phyloP scores from a whole-genome alignment of 2,888 invertebrate genomes.

The Dasypogon diadema region DNA sequence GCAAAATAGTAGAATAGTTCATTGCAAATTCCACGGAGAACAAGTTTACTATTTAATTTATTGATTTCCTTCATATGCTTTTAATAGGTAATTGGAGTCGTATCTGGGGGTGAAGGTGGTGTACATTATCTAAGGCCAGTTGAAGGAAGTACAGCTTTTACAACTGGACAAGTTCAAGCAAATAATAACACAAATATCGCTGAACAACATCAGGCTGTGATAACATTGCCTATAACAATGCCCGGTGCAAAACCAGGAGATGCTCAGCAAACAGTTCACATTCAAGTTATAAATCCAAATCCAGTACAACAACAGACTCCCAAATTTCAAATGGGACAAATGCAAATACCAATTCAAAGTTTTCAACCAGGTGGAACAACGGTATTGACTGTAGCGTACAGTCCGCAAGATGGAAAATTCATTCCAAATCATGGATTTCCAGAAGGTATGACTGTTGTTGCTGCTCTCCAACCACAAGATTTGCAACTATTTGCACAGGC shows the following conservation, averaged over 20 bases:
- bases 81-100: slow-evolving; percentile 76
- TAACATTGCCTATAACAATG: slow-evolving; percentile 83
- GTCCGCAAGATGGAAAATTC: slow-evolving; percentile 74
- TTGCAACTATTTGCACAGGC: slow-evolving; percentile 73
- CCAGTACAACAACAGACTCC: slow-evolving; percentile 69
- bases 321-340: slow-evolving; percentile 79
- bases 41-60: slow-evolving; percentile 29
- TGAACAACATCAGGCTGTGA: slow-evolving; percentile 72
- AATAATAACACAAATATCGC: slow-evolving; percentile 59
- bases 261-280: slow-evolving; percentile 83
- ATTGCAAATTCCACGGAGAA: too few species aligned
- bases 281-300: slow-evolving; percentile 78
- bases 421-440: slow-evolving; percentile 70
- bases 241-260: slow-evolving; percentile 82
- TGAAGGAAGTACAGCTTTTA: slow-evolving; percentile 69
- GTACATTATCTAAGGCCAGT: slow-evolving; percentile 80
- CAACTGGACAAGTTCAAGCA: slow-evolving; percentile 59
- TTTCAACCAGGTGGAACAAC: slow-evolving; percentile 79
- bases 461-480: slow-evolving; percentile 78
- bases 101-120: slow-evolving; percentile 78
- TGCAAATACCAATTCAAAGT: slow-evolving; percentile 81
- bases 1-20: too few species aligned
- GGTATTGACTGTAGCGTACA: slow-evolving; percentile 81
- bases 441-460: slow-evolving; percentile 76
- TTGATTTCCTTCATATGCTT: slow-evolving; percentile 14